phyloP scores from a whole-genome alignment of 2,888 invertebrate genomes.

The Iselma pallidipennis region DNA sequence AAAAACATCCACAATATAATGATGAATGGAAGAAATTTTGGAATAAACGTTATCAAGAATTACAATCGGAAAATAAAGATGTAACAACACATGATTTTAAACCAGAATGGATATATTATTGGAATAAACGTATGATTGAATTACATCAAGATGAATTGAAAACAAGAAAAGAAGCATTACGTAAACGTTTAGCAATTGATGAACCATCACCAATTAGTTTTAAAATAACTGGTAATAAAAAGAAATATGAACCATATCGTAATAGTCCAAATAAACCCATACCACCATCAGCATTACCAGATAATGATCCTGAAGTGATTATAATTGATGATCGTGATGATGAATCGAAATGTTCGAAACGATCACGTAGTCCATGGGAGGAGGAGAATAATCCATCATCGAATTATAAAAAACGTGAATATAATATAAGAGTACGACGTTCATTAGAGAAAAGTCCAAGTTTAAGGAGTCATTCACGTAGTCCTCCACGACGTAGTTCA shows the following conservation, averaged over 20 bases:
- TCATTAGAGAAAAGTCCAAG: neutral
- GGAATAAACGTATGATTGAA: constrained; percentile 82
- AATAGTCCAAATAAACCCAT: constrained; percentile 34
- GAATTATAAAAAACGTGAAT: neutral
- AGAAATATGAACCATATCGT: constrained; percentile 5
- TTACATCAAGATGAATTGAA: constrained; percentile 72
- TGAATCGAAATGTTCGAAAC: constrained; percentile 31
- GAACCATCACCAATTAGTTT: constrained; percentile 52
- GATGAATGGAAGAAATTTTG: constrained; percentile 92
- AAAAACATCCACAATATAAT: constrained; percentile 85
- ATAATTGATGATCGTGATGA: constrained; percentile 51
- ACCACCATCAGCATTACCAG: constrained; percentile 48
- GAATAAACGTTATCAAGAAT: constrained; percentile 66
- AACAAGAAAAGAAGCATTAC: constrained; percentile 68
- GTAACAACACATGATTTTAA: constrained; percentile 82
- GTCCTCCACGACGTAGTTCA: neutral
- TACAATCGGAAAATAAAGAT: constrained; percentile 60
- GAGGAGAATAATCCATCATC: too few relatives aligned
- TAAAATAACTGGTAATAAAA: constrained; percentile 44
- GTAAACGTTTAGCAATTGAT: constrained; percentile 58
- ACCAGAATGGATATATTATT: constrained; percentile 85
- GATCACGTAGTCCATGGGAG: constrained; percentile 55
- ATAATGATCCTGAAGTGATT: constrained; percentile 50
- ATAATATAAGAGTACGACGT: too few relatives aligned
- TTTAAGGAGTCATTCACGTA: neutral